Conservation (phyloP, 2,797 vertebrate genomes). For the Xenopus petersii region DNA sequence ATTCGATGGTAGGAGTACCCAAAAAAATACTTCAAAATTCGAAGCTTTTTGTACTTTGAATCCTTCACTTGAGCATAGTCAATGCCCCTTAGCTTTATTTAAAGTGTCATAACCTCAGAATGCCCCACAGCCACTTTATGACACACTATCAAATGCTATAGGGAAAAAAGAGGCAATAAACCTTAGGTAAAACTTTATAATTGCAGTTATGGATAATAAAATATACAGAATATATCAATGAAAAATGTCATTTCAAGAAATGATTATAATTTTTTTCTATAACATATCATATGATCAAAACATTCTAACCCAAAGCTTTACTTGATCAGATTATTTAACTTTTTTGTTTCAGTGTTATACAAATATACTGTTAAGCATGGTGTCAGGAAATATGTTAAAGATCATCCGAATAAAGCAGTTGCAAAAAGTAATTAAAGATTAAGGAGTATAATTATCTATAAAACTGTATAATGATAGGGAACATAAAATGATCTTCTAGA, state of each 20-base stretch:
- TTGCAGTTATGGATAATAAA: not conserved
- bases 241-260: too few relatives aligned
- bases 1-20: too few relatives aligned
- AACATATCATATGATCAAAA: not conserved
- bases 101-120: conserved; percentile 11
- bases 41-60: too few relatives aligned
- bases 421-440: conserved; percentile 29
- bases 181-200: too few relatives aligned
- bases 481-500: conserved; percentile 37
- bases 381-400: conserved; percentile 40
- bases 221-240: too few relatives aligned
- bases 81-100: not conserved
- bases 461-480: conserved; percentile 30
- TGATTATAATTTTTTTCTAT: too few relatives aligned
- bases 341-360: conserved; percentile 12
- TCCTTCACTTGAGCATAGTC: too few relatives aligned
- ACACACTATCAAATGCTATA: not conserved
- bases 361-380: conserved; percentile 18
- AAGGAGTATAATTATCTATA: conserved; percentile 41
- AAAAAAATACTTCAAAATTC: too few relatives aligned
- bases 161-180: too few relatives aligned
- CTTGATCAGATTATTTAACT: not conserved
- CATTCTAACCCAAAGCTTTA: not conserved
- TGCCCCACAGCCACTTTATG: not conserved
- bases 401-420: conserved; percentile 28